These are phyloP conservation scores for Chrysolina oricalcia DNA, from an alignment of 2,888 invertebrate genomes.

Conservation along the genomic window DNA sequence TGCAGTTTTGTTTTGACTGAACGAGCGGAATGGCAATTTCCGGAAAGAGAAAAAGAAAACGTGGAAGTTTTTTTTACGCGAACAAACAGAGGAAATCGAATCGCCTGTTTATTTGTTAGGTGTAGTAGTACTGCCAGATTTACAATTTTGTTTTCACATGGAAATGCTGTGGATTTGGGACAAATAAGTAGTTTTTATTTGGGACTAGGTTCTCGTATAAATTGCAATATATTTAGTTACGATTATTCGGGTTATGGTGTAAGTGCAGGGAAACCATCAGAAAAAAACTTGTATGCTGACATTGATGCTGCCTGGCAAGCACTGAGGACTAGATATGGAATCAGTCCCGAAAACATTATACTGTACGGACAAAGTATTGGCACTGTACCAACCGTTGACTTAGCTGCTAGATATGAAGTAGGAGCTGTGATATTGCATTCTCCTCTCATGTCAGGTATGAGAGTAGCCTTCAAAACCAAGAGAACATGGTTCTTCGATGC, in stretches of 20 bases:
- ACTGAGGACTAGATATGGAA: slow-evolving; percentile 84
- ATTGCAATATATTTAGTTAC: slow-evolving; percentile 98
- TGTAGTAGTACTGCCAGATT: slow-evolving; percentile 93
- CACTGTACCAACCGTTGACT: slow-evolving; percentile 97
- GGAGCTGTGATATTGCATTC: slow-evolving; percentile 98
- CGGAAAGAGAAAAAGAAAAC: slow-evolving; percentile 94
- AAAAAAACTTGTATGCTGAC: slow-evolving; percentile 98
- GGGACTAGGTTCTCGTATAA: slow-evolving; percentile 94
- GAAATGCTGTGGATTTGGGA: slow-evolving; percentile 98
- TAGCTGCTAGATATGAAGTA: slow-evolving; percentile 94
- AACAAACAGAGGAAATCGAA: slow-evolving; percentile 94
- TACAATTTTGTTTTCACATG: slow-evolving; percentile 97
- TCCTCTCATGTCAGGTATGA: slow-evolving; percentile 97
- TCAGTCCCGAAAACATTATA: slow-evolving; percentile 96
- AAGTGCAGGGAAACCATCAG: slow-evolving; percentile 96
- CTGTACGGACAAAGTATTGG: slow-evolving; percentile 99
- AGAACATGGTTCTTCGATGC: slow-evolving; percentile 99
- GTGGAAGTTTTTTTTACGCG: slow-evolving; percentile 95
- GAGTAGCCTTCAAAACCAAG: slow-evolving; percentile 97
- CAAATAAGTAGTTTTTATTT: slow-evolving; percentile 99
- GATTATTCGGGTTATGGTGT: slow-evolving; percentile 96
- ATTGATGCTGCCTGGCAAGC: slow-evolving; percentile 98
- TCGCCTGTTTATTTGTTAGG: slow-evolving; percentile 96
- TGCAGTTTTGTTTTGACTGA: slow-evolving; percentile 89
- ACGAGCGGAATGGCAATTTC: slow-evolving; percentile 97